phyloP scores from a whole-genome alignment of 2,113 vertebrate genomes.

The Colinus virginianus region DNA sequence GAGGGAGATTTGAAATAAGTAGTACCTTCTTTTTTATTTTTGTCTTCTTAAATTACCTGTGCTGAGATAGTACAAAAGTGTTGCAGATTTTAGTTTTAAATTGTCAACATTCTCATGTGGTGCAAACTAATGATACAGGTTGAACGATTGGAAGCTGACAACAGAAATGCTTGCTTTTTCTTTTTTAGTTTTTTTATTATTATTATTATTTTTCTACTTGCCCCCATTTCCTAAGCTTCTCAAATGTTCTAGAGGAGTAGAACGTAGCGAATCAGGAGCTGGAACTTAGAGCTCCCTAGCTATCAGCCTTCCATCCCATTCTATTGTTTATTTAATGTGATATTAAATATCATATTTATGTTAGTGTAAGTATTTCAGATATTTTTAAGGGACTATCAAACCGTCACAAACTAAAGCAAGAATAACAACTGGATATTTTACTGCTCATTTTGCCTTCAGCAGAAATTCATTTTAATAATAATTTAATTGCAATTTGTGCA shows the following conservation, averaged over 20 bases:
- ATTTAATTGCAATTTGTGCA: constrained; percentile 14
- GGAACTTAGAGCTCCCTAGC: neutral
- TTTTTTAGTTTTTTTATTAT: neutral
- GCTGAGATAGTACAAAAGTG: neutral
- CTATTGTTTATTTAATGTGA: neutral
- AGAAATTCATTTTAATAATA: neutral
- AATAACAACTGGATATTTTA: neutral
- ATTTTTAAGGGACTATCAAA: neutral
- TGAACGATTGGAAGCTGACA: neutral
- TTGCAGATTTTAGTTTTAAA: neutral
- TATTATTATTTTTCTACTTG: neutral
- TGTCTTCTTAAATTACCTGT: neutral
- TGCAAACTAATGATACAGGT: neutral
- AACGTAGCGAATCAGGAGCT: neutral
- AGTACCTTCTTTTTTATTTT: neutral
- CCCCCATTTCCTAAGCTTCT: accelerated
- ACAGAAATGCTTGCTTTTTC: neutral
- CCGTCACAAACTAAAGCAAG: neutral
- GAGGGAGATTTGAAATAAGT: neutral
- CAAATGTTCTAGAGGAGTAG: neutral
- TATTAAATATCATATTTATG: neutral
- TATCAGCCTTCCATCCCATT: neutral
- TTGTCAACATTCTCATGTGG: neutral
- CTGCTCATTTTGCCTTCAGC: neutral
- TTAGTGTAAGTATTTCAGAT: neutral